Conservation (phyloP, 2,113 vertebrate species). For the Scomber colias region DNA sequence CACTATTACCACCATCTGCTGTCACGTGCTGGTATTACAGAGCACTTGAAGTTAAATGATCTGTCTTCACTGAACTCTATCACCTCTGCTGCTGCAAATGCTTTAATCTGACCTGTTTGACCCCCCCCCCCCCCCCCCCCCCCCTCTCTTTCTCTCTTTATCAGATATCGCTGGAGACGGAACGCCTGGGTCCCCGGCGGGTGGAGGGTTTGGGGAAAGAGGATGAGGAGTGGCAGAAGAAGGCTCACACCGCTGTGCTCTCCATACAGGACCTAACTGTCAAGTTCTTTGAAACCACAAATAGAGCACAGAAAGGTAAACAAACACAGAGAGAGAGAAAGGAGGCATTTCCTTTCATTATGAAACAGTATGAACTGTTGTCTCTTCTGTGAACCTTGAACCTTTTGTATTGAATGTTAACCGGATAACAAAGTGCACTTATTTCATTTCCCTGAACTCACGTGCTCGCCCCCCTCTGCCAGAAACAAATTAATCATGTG, state of each 20-base stretch:
- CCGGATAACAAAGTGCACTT: slow-evolving; percentile 11
- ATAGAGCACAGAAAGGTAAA: slow-evolving; percentile 95
- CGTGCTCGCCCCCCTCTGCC: neutral
- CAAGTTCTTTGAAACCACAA: slow-evolving; percentile 98
- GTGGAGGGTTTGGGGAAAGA: slow-evolving; percentile 94
- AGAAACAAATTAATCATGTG: slow-evolving; percentile 33
- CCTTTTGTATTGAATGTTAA: slow-evolving; percentile 20
- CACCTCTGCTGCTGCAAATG: neutral
- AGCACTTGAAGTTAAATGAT: neutral
- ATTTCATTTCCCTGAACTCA: slow-evolving; percentile 3
- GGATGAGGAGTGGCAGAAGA: slow-evolving; percentile 96
- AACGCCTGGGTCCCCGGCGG: slow-evolving; percentile 95
- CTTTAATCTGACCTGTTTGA: neutral
- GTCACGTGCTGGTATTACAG: slow-evolving; percentile 17
- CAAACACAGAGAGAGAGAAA: neutral
- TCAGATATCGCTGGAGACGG: slow-evolving; percentile 97
- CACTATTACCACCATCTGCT: slow-evolving; percentile 41
- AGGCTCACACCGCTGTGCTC: slow-evolving; percentile 94
- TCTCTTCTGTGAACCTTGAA: slow-evolving; percentile 23
- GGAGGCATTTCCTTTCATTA: slow-evolving; percentile 11
- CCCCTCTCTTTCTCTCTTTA: neutral
- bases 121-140: neutral
- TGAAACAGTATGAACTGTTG: neutral
- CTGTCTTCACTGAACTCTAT: neutral
- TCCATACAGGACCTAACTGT: slow-evolving; percentile 98